These are phyloP conservation scores for Tenthredo distinguenda DNA, from an alignment of 2,888 invertebrate genomes.

Conservation along the genomic window DNA sequence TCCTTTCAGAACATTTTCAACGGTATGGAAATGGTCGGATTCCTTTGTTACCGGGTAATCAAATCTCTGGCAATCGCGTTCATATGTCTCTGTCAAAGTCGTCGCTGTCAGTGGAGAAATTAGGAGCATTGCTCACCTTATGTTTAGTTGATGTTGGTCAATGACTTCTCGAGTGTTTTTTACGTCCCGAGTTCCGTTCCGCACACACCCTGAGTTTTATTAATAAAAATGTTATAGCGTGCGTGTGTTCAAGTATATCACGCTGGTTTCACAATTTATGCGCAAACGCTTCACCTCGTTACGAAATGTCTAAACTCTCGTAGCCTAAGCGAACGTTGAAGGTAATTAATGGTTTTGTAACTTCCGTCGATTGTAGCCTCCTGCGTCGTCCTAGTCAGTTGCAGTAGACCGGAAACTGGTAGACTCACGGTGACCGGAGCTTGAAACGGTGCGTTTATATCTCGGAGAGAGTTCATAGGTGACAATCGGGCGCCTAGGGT, in stretches of 20 bases:
- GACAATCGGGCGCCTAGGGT: constrained; percentile 18
- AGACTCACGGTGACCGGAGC: constrained; percentile 24
- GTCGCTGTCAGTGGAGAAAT: background rate
- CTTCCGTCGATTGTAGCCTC: constrained; percentile 50
- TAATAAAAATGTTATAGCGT: constrained; percentile 15
- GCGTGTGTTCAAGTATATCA: constrained; percentile 26
- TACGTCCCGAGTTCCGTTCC: background rate
- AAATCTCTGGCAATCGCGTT: background rate
- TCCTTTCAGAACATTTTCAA: background rate
- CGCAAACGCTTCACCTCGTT: constrained; percentile 44
- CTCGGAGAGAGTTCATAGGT: constrained; percentile 28
- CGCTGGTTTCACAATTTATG: constrained; percentile 47
- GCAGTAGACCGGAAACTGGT: constrained; percentile 42
- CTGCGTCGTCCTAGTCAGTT: constrained; percentile 35
- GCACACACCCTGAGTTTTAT: constrained; percentile 8
- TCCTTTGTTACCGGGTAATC: background rate
- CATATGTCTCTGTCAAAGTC: background rate
- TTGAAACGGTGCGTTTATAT: constrained; percentile 25
- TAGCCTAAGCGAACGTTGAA: constrained; percentile 41
- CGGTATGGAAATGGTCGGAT: background rate
- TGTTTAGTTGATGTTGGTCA: constrained; percentile 17
- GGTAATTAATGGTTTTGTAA: constrained; percentile 52
- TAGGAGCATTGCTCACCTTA: background rate
- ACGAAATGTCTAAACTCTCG: constrained; percentile 49
- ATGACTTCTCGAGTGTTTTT: background rate